A percentile compares a stretch with the other conserved stretches of the same genome.
phyloP scores from a whole-genome alignment of 2,888 invertebrate species.

The Dinocampus coccinellae region DNA sequence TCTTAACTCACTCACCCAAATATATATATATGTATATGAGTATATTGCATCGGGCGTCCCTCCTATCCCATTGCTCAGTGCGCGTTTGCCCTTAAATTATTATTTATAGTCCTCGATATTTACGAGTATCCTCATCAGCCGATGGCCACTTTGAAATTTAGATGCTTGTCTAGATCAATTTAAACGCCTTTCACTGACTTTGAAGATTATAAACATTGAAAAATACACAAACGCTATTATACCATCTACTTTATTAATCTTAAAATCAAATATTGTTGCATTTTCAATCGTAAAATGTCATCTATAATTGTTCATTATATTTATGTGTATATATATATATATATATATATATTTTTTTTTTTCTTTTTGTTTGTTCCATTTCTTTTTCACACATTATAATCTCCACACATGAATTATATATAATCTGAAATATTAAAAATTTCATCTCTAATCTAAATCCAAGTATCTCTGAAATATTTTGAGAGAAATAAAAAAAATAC shows the following conservation, averaged over 20 bases:
- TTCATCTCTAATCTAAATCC: too few relatives aligned
- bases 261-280: slow-evolving; percentile 5
- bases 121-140: slow-evolving; percentile 42
- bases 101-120: slow-evolving; percentile 56
- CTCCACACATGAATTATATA: too few relatives aligned
- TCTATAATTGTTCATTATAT: background rate
- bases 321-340: too few relatives aligned
- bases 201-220: background rate
- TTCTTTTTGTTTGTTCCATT: too few relatives aligned
- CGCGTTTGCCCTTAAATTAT: slow-evolving; percentile 53
- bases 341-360: too few relatives aligned
- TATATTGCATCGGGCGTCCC: slow-evolving; percentile 1
- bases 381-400: too few relatives aligned
- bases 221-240: background rate
- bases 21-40: slow-evolving; percentile 11
- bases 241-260: slow-evolving; percentile 9
- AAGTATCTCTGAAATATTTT: too few relatives aligned
- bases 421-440: too few relatives aligned
- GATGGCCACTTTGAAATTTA: slow-evolving; percentile 20
- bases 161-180: slow-evolving; percentile 32
- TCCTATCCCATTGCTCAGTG: slow-evolving; percentile 23
- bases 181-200: background rate
- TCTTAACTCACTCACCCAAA: slow-evolving; percentile 2
- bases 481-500: background rate
- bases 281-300: slow-evolving; percentile 9